These are phyloP conservation scores for Diplolepis rosae DNA, from an alignment of 2,888 invertebrate species.

Conservation along the genomic window DNA sequence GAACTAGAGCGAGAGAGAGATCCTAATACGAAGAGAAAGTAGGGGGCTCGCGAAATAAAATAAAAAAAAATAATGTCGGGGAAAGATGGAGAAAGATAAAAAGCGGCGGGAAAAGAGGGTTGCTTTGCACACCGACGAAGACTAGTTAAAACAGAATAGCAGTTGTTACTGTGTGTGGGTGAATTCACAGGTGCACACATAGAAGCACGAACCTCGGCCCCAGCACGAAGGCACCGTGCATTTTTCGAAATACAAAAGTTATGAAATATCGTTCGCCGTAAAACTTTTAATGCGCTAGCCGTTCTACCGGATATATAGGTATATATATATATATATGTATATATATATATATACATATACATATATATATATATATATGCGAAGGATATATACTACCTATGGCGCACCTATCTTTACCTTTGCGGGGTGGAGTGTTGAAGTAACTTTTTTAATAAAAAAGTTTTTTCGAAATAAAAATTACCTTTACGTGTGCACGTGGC, in stretches of 20 bases:
- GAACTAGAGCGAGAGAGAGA: constrained; percentile 36
- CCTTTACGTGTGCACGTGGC: constrained; percentile 48
- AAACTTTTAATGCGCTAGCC: constrained; percentile 72
- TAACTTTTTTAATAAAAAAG: constrained; percentile 73
- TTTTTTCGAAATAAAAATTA: constrained; percentile 69
- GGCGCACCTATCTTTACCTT: constrained; percentile 22
- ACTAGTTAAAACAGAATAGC: constrained; percentile 40
- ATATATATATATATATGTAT: constrained; percentile 24
- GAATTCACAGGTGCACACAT: constrained; percentile 32
- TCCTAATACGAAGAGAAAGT: constrained; percentile 39
- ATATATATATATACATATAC: constrained; percentile 38
- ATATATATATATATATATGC: constrained; percentile 18
- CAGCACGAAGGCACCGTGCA: constrained; percentile 51
- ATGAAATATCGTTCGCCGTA: constrained; percentile 71
- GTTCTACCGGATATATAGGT: constrained; percentile 45
- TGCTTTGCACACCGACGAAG: constrained; percentile 23
- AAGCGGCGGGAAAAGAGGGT: constrained; percentile 34
- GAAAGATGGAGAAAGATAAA: constrained; percentile 34
- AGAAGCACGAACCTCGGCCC: background rate
- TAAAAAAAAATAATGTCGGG: constrained; percentile 36
- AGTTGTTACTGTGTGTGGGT: constrained; percentile 39
- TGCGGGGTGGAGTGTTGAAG: constrained; percentile 41
- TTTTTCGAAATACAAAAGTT: constrained; percentile 73
- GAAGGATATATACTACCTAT: constrained; percentile 34
- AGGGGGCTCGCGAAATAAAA: constrained; percentile 43